Evolutionary conservation across 2,113 vertebrate species (phyloP), one percentile per base, ranked within the genome.

Genomic region (Corapipo altera): DNA sequence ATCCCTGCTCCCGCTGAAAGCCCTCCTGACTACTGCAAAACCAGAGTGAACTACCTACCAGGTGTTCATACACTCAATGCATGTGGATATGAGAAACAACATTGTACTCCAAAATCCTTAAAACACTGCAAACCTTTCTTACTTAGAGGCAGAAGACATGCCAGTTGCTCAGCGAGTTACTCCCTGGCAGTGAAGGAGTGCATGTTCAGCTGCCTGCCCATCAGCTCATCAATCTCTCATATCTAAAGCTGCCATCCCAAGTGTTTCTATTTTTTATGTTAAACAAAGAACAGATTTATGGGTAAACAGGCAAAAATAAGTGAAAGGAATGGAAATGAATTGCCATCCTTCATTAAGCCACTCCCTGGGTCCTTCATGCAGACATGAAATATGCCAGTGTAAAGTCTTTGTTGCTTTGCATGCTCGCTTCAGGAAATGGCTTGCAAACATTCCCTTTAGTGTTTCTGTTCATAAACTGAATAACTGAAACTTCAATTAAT

Each of bases 261-360:
- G 39, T 64, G 55, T 46, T 89, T 71, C 37, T 73, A 48, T 57
- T 84, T 86, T 89, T 81, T 58, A 30, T 70, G 43, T 83, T 62
- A 93, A 88, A 80, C 27, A 75, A 92, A 95, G 73, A 65, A 85
- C 16, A 70, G 74, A 78, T 93, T 95, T 89, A 94, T 76, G 83
- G 51, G 81, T 66, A 94, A 94, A 80, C 39, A 85, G 84, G 62
- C 67, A 95, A 88, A 93, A 94, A 83, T 26, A 57, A 91, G 67
- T 55, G 12, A 91, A 93, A 90, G 23, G 55, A 82, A 89, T 79
- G 71, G 74, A 89, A 95, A 90, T 88, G 11, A 88, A 64, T 46
- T 48, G 20, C 51, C 51, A 78, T 48, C 65, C 86, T 86, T 86
- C 69, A 59, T 80, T 57, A 81, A 61, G 65, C 48, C 72, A 83